Conservation (phyloP, 2,113 vertebrate species). For the Lepidothrix coronata region DNA sequence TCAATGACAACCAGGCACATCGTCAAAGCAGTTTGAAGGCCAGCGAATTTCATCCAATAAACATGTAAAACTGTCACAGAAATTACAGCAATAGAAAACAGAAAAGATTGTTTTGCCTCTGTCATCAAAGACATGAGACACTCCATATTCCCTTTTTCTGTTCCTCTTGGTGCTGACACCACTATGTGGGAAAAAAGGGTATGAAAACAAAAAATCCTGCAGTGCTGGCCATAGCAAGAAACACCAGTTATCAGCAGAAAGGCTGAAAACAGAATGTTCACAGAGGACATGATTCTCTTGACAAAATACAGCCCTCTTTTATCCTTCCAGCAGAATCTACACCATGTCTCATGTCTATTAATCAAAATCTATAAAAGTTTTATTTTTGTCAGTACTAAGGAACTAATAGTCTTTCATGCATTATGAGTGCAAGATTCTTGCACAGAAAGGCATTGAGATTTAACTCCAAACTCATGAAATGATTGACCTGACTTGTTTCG, state of each 20-base stretch:
- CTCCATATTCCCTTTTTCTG: neutral
- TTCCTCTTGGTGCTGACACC: neutral
- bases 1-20: neutral
- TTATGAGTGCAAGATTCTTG: neutral
- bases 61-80: neutral
- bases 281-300: neutral
- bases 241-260: neutral
- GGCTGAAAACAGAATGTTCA: neutral
- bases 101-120: neutral
- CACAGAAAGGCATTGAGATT: neutral
- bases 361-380: conserved; percentile 1
- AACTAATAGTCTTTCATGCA: neutral
- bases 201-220: neutral
- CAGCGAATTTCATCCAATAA: neutral
- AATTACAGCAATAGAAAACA: neutral
- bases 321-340: neutral
- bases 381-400: neutral
- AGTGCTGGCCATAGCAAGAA: neutral
- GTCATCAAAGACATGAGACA: neutral
- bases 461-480: neutral
- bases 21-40: neutral
- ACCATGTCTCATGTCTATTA: neutral
- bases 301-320: neutral
- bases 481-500: neutral
- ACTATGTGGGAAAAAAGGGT: neutral